A percentile compares a stretch with the other conserved stretches of the same genome.
phyloP scores from a whole-genome alignment of 1,140 invertebrate species.

The Araneus ventricosus region DNA sequence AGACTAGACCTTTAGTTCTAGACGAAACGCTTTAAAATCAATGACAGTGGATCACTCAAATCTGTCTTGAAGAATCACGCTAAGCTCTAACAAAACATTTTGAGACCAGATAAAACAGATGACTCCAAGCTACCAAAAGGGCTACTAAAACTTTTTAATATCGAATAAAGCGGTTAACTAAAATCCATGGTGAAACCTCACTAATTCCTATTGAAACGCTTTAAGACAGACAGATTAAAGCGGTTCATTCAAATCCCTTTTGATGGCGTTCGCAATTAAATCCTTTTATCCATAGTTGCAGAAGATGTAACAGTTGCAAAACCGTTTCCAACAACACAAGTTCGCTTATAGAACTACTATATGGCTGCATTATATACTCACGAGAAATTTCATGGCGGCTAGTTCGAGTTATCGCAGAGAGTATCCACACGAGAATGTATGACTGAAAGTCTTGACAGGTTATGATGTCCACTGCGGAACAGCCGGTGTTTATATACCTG shows the following conservation, averaged over 20 bases:
- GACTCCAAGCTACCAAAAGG: too few species aligned
- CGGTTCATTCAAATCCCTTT: not conserved
- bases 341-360: not conserved
- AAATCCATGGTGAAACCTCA: too few species aligned
- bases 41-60: too few species aligned
- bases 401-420: not conserved
- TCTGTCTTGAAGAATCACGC: too few species aligned
- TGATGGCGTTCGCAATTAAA: not conserved
- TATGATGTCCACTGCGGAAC: not conserved
- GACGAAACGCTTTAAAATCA: too few species aligned
- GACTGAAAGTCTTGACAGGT: not conserved
- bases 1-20: too few species aligned
- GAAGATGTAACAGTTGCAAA: not conserved
- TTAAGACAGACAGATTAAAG: too few species aligned
- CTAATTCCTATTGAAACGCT: too few species aligned
- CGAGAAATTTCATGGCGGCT: conserved; percentile 45
- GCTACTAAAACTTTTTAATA: too few species aligned
- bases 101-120: too few species aligned
- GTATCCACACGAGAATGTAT: not conserved
- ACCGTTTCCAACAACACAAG: not conserved
- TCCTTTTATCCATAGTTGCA: not conserved
- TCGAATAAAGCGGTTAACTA: too few species aligned
- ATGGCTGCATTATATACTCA: conserved; percentile 4
- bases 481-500: not conserved
- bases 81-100: too few species aligned